Conservation (phyloP, 2,888 invertebrate genomes). For the Agrochola lychnidis region DNA sequence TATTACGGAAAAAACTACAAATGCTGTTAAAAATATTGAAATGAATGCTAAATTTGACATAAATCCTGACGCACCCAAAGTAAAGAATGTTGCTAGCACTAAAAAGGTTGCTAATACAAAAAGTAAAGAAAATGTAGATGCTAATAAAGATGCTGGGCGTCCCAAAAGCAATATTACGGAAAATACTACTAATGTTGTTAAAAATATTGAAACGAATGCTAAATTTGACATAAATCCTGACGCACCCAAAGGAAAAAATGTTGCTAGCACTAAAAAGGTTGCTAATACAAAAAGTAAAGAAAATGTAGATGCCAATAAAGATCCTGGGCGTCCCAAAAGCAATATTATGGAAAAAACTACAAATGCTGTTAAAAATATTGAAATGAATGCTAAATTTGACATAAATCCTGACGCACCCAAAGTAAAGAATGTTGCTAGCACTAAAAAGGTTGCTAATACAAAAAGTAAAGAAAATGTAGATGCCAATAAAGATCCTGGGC, state of each 20-base stretch:
- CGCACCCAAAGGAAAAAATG: constrained; percentile 13
- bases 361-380: neutral
- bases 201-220: neutral
- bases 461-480: too few relatives aligned
- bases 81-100: constrained; percentile 4
- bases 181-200: neutral
- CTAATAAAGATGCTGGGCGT: too few relatives aligned
- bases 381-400: neutral
- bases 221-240: neutral
- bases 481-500: too few relatives aligned
- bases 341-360: neutral
- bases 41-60: neutral
- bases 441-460: constrained; percentile 2
- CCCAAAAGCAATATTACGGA: neutral
- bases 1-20: neutral
- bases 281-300: too few relatives aligned
- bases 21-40: neutral
- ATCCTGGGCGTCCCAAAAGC: too few relatives aligned
- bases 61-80: neutral
- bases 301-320: too few relatives aligned
- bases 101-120: constrained; percentile 3
- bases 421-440: constrained; percentile 4
- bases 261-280: constrained; percentile 2
- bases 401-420: neutral
- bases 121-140: too few relatives aligned